A percentile compares a stretch with the other conserved stretches of the same genome.
Conservation (phyloP, 2,113 vertebrate genomes). For the Lophius piscatorius region DNA sequence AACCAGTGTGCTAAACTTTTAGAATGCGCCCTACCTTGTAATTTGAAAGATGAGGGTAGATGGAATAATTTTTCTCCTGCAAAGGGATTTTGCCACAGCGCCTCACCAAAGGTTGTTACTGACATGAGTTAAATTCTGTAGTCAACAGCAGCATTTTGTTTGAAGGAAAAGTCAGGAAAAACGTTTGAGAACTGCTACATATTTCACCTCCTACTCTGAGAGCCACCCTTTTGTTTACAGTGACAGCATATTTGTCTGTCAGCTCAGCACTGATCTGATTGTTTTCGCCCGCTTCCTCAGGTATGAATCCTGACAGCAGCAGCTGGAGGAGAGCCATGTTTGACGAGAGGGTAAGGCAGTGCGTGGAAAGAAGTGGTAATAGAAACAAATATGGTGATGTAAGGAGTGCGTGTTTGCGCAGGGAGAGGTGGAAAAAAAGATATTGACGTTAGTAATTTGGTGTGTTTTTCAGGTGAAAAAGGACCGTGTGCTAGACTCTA, state of each 20-base stretch:
- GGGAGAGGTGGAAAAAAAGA: neutral
- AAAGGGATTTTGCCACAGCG: neutral
- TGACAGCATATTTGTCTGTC: constrained; percentile 5
- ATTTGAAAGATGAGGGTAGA: constrained; percentile 36
- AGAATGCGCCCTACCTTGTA: constrained; percentile 23
- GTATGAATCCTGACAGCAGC: neutral
- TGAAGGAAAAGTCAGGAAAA: constrained; percentile 7
- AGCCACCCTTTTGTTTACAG: neutral
- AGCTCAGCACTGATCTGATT: constrained; percentile 1
- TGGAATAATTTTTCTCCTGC: constrained; percentile 11
- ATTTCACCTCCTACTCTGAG: no score
- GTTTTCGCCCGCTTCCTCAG: constrained; percentile 34
- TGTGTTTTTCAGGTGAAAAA: constrained; percentile 44
- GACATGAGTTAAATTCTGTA: constrained; percentile 21
- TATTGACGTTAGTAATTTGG: neutral
- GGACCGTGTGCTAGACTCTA: neutral
- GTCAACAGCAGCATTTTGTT: constrained; percentile 18
- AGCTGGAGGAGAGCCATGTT: constrained; percentile 27
- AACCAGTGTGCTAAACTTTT: constrained; percentile 20
- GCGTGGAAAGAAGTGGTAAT: neutral
- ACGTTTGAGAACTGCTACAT: no score
- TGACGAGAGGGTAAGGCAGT: constrained; percentile 40
- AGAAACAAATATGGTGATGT: constrained; percentile 3
- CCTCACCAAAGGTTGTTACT: constrained; percentile 5
- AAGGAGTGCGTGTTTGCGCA: constrained; percentile 1